Percentiles rank a stretch among this genome's conserved stretches.
Conservation (phyloP, 2,888 invertebrate species). For the Drosophila rubida region DNA sequence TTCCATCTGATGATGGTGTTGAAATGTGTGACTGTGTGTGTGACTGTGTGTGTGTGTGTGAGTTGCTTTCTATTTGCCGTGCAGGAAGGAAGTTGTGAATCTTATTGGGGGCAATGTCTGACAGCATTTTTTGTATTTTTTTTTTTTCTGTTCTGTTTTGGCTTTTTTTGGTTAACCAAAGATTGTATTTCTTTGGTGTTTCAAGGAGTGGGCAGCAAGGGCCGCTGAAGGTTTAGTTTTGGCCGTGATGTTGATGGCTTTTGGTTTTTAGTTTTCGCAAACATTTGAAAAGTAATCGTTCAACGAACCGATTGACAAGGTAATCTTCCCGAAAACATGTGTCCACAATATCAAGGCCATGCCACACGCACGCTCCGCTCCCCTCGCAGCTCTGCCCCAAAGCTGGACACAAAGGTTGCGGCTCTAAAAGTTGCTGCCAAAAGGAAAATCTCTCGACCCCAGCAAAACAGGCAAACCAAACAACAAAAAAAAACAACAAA, state of each 20-base stretch:
- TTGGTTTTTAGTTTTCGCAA: slow-evolving; percentile 55
- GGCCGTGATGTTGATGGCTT: slow-evolving; percentile 21
- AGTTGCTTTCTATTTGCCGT: slow-evolving; percentile 56
- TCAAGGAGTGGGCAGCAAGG: neutral
- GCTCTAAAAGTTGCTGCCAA: slow-evolving; percentile 50
- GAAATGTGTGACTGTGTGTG: slow-evolving; percentile 9
- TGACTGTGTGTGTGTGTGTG: slow-evolving; percentile 12
- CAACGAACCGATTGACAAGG: slow-evolving; percentile 80
- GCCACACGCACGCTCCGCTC: slow-evolving; percentile 28
- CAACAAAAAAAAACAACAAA: slow-evolving; percentile 8
- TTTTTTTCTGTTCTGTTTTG: neutral
- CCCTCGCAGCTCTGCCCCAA: neutral
- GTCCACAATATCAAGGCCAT: slow-evolving; percentile 71
- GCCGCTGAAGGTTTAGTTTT: slow-evolving; percentile 1
- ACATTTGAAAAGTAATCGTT: slow-evolving; percentile 74
- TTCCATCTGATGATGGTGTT: slow-evolving; percentile 30
- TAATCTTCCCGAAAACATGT: slow-evolving; percentile 80
- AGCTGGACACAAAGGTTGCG: slow-evolving; percentile 58
- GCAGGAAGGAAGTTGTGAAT: slow-evolving; percentile 75
- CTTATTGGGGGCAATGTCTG: slow-evolving; percentile 60
- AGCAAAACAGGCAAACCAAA: slow-evolving; percentile 19
- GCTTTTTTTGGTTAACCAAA: slow-evolving; percentile 48
- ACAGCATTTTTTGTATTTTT: slow-evolving; percentile 45
- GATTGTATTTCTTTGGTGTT: slow-evolving; percentile 39
- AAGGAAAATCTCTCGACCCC: slow-evolving; percentile 36